These are phyloP conservation scores for Penaeus vannamei DNA, from an alignment of 1,140 invertebrate genomes.

Conservation along the genomic window DNA sequence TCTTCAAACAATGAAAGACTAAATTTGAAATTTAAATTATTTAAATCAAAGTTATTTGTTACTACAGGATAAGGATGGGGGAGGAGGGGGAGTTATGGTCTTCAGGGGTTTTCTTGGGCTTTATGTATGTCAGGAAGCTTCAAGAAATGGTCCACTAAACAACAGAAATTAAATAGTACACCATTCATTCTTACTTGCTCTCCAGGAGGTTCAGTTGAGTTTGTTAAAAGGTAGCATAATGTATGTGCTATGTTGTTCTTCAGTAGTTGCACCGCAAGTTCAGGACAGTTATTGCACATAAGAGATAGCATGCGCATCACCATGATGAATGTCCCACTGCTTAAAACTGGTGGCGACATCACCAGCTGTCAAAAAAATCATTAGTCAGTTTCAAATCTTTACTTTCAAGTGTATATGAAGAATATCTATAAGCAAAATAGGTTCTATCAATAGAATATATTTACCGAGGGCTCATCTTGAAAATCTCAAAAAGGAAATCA, in stretches of 20 bases:
- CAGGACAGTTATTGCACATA: slow-evolving; percentile 94
- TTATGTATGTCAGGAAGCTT: no score
- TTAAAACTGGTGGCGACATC: slow-evolving; percentile 92
- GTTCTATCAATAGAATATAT: not conserved
- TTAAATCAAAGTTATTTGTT: no score
- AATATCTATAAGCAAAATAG: not conserved
- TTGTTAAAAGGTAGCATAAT: slow-evolving; percentile 72
- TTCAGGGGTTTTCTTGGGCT: no score
- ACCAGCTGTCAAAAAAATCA: slow-evolving; percentile 79
- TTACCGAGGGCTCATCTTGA: no score
- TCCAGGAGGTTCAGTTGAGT: slow-evolving; percentile 59
- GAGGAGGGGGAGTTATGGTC: no score
- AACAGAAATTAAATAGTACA: not conserved
- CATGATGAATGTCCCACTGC: slow-evolving; percentile 94
- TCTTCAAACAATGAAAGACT: no score
- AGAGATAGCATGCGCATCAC: slow-evolving; percentile 95
- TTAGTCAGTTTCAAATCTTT: not conserved
- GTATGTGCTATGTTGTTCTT: slow-evolving; percentile 97
- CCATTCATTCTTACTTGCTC: slow-evolving; percentile 52
- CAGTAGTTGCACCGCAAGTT: slow-evolving; percentile 89
- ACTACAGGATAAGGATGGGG: no score
- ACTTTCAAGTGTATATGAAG: not conserved
- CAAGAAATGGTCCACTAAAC: not conserved
- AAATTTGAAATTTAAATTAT: no score
- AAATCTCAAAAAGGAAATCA: not conserved